Evolutionary conservation across 2,888 invertebrate genomes (phyloP), one percentile per base, ranked within the genome.

Genomic region (Lasioglossum villosulum): DNA sequence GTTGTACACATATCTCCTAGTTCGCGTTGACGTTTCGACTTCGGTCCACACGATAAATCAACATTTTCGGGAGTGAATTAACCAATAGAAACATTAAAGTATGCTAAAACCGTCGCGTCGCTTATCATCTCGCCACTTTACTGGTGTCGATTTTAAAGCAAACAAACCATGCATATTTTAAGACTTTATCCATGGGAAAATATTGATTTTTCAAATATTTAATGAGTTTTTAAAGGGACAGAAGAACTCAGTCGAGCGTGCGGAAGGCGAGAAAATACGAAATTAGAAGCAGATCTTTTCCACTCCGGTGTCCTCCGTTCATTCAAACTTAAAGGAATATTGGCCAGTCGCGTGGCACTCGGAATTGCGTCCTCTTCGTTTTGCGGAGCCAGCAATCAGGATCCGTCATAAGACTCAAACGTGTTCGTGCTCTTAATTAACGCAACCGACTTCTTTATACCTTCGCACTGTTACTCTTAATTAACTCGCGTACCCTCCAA

Each of bases 371-470:
- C 73, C 70, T 23, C 75, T 70, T 70, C 42, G 48, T 63, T 74
- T 83, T n/a, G 37, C 34, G 72, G 63, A 75, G 12, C 63, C 52
- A 56, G 75, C 75, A 82, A 88, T 88, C 88, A 84, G 78, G 56
- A 77, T 82, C 78, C 74, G 80, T 83, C 84, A 80, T 86, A 86
- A 89, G 76, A 82, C 79, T 82, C 68, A 77, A 80, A 85, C 82
- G 84, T 89, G 77, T 80, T 75, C 74, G 66, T 72, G 56, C 56
- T 80, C 72, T 91, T 91, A 91, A 91, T 91, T 89, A 91, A 90
- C 86, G 82, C 72, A 84, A 68, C 83, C 80, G 78, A 59, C 82
- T 86, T 75, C 86, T 82, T 86, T 82, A 78, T 84, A 84, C 80
- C 70, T 71, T 68, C 71, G 45, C 78, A 71, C 45, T 66, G 52